These are phyloP conservation scores for Macaca nemestrina DNA, from an alignment of 2,113 vertebrate species.

Conservation along the genomic window DNA sequence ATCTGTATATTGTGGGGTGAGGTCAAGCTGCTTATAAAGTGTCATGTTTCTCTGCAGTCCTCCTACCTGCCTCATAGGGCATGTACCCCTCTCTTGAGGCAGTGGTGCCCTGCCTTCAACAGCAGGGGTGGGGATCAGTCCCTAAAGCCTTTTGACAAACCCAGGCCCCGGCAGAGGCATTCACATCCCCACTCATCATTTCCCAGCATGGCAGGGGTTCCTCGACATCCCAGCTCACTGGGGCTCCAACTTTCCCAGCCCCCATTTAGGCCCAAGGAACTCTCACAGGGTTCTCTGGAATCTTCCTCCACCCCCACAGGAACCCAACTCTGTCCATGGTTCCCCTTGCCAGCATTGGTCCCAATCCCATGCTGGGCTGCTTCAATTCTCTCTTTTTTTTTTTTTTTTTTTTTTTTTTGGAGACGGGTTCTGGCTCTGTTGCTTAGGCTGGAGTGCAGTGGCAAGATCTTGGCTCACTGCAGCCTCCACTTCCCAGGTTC, in stretches of 20 bases:
- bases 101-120: background rate
- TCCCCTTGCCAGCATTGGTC: background rate
- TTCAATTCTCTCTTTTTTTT: background rate
- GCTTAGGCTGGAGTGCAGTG: no score
- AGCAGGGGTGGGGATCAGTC: background rate
- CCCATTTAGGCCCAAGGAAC: background rate
- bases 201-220: background rate
- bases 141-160: background rate
- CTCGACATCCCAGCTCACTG: background rate
- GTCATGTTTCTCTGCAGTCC: background rate
- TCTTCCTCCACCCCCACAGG: background rate
- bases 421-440: no score
- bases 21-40: background rate
- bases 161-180: background rate
- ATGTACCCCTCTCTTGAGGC: background rate
- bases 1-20: background rate
- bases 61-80: background rate
- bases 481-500: no score
- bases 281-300: background rate
- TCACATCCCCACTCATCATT: background rate
- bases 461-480: no score
- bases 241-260: background rate
- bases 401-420: no score
- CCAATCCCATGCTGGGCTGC: background rate
- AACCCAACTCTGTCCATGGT: background rate